Percentiles rank a stretch among this genome's conserved stretches.
phyloP scores from a whole-genome alignment of 1,140 invertebrate species.

The Pissodes strobi region DNA sequence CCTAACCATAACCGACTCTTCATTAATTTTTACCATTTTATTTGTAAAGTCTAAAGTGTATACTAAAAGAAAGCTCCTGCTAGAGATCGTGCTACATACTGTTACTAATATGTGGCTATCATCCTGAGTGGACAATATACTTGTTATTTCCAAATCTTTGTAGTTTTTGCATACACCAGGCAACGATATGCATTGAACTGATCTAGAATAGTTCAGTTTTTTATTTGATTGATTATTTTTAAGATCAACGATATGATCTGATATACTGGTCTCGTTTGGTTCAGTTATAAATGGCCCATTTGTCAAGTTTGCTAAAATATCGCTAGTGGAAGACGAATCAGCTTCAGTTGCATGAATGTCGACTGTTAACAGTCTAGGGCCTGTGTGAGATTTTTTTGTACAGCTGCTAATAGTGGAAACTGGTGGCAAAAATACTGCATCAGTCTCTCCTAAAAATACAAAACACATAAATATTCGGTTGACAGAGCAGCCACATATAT shows the following conservation, averaged over 20 bases:
- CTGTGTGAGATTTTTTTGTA: slow-evolving; percentile 34
- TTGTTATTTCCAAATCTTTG: slow-evolving; percentile 61
- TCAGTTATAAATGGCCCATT: slow-evolving; percentile 40
- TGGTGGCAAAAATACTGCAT: slow-evolving; percentile 53
- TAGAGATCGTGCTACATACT: slow-evolving; percentile 53
- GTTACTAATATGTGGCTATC: slow-evolving; percentile 68
- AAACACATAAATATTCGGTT: too few relatives aligned
- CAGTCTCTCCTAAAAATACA: slow-evolving; percentile 45
- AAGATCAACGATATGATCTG: slow-evolving; percentile 53
- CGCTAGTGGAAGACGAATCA: slow-evolving; percentile 40
- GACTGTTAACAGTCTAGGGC: slow-evolving; percentile 43
- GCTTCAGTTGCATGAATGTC: slow-evolving; percentile 41
- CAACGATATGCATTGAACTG: slow-evolving; percentile 61
- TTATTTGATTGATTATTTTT: slow-evolving; percentile 47
- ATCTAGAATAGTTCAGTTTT: slow-evolving; percentile 53
- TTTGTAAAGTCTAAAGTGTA: slow-evolving; percentile 64
- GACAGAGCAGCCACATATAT: too few relatives aligned
- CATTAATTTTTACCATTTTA: slow-evolving; percentile 61
- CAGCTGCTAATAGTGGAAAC: background rate
- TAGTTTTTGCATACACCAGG: slow-evolving; percentile 57
- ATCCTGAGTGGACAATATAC: slow-evolving; percentile 67
- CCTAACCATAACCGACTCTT: slow-evolving; percentile 65
- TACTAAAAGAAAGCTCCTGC: slow-evolving; percentile 59
- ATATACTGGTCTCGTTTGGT: slow-evolving; percentile 47
- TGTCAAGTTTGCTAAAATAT: slow-evolving; percentile 31